Evolutionary conservation across 1,140 invertebrate species (phyloP).

Genomic region (Venustaconcha ellipsiformis): DNA sequence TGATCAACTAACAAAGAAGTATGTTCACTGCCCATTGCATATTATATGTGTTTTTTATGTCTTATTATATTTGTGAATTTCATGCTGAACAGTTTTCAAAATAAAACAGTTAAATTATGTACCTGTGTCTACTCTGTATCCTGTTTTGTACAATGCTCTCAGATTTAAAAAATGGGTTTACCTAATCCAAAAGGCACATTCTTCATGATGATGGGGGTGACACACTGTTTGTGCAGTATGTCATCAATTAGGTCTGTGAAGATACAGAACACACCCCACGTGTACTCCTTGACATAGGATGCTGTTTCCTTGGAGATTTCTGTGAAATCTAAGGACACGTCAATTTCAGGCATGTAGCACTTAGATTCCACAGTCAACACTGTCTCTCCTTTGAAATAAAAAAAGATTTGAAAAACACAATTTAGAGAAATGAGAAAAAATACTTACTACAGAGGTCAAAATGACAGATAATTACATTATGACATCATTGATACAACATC

Average conservation of each 20-base stretch:
- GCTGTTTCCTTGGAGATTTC: conserved; percentile 35
- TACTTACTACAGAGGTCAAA: not conserved
- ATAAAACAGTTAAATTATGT: too few relatives aligned
- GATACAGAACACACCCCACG: conserved; percentile 53
- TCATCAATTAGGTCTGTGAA: conserved; percentile 54
- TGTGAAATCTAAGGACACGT: conserved; percentile 15
- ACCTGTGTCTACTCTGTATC: too few relatives aligned
- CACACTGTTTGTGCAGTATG: conserved; percentile 34
- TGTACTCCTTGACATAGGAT: conserved; percentile 48
- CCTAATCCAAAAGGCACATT: conserved; percentile 38
- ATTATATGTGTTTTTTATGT: too few relatives aligned
- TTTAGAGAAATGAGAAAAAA: not conserved
- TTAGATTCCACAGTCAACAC: conserved; percentile 43
- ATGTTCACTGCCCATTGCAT: too few relatives aligned
- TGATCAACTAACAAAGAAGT: too few relatives aligned
- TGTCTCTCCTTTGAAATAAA: conserved; percentile 27
- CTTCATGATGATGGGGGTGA: conserved; percentile 33
- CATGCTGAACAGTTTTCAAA: too few relatives aligned
- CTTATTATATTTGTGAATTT: too few relatives aligned
- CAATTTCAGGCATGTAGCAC: conserved; percentile 47
- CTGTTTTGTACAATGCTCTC: too few relatives aligned
- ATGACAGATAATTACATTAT: not conserved
- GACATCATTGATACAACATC: too few relatives aligned
- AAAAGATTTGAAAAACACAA: not conserved
- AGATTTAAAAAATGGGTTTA: conserved; percentile 15